Base-by-base conservation (phyloP, 1,140 invertebrate species). In the Euwallacea similis region DNA sequence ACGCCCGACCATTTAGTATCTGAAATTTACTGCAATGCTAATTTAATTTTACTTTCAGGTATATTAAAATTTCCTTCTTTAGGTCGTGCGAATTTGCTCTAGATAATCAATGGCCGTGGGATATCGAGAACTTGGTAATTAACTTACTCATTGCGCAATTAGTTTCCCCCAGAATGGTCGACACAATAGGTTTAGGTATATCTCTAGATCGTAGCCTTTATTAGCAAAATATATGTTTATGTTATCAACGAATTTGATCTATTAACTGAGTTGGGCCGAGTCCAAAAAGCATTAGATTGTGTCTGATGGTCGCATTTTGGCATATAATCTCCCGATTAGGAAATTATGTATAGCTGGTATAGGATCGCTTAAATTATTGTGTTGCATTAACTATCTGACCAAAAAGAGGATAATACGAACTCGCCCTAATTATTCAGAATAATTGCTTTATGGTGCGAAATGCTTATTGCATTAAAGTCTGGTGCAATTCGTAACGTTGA, bases 221-320 rank as follows among this genome's bases (percentile, higher is more conserved):
- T 60, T 46, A 68, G 55, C 21, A 41, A 68, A 68, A 68, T 68
- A 42, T 68, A 68, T 60, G 66, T 69, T 69, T 62, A 62, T 62
- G 41, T 61, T 69, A 69, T 69, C 67, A 62, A 61, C 58, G 15
- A 69, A 62, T 69, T 69, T 69, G 47, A 69, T 69, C 67, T 69
- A 61, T 7, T 41, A 62, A 62, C 58, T 16, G 60, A 42, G 44
- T 46, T 69, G 67, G 67, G 42, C 42, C 46, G 33, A 13, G 42
- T 69, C 67, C 67, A 69, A 69, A 69, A 69, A 69, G 58, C 67
- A 63, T 62, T 69, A 69, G 58, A 55, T 69, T 69, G 42, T 55
- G 67, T 69, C 67, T 59, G 67, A 69, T 54, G 60, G 55, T 33
- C 43, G 66, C 55, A 61, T 59, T 68, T 60, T 46, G 56, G 59